phyloP scores from a whole-genome alignment of 2,113 vertebrate genomes.

The Vimba vimba region DNA sequence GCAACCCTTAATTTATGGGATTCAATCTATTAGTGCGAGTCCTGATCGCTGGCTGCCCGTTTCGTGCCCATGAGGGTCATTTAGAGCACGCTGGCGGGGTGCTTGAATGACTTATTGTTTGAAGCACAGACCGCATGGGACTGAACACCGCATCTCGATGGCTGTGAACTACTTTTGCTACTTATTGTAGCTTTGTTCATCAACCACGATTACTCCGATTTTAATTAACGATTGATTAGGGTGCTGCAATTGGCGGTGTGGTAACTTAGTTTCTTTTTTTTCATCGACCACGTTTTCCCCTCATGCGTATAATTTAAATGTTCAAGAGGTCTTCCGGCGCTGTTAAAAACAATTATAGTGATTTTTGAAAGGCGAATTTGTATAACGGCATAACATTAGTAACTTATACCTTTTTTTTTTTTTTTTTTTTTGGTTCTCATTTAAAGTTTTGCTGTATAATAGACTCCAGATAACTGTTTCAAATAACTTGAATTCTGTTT shows the following conservation, averaged over 20 bases:
- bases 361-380: not conserved
- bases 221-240: not conserved
- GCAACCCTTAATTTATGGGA: too few relatives aligned
- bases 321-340: not conserved
- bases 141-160: not conserved
- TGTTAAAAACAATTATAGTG: not conserved
- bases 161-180: not conserved
- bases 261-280: too few relatives aligned
- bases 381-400: not conserved
- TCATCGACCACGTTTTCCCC: not conserved
- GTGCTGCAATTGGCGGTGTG: not conserved
- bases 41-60: not conserved
- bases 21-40: not conserved
- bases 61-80: not conserved
- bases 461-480: too few relatives aligned
- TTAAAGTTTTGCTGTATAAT: not conserved
- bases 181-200: not conserved
- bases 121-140: slow-evolving; percentile 30
- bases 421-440: not conserved
- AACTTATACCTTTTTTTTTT: too few relatives aligned
- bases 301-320: not conserved
- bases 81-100: not conserved
- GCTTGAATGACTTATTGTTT: slow-evolving; percentile 23
- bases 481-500: too few relatives aligned
- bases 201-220: not conserved